phyloP scores from a whole-genome alignment of 2,113 vertebrate genomes.

The Scomber scombrus region DNA sequence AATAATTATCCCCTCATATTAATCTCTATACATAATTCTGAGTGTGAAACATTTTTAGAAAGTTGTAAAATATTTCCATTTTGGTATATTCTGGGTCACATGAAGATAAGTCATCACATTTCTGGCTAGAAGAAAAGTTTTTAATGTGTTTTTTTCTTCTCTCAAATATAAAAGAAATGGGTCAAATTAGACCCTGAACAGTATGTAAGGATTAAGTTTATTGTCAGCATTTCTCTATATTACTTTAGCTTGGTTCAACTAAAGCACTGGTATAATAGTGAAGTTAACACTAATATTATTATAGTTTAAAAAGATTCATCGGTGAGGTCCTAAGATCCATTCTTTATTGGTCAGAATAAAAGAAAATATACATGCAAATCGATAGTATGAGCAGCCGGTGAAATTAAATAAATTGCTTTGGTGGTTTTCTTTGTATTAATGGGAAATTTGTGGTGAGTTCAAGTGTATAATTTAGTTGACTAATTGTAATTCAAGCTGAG shows the following conservation, averaged over 20 bases:
- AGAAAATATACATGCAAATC: neutral
- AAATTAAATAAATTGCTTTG: neutral
- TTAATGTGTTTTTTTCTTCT: no score
- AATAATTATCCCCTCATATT: no score
- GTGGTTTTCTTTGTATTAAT: neutral
- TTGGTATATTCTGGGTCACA: no score
- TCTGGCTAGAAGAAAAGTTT: no score
- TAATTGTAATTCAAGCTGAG: slow-evolving; percentile 4
- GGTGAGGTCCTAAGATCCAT: no score
- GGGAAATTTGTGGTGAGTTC: neutral
- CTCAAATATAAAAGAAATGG: no score
- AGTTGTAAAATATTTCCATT: no score
- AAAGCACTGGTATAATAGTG: neutral
- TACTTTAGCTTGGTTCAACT: neutral
- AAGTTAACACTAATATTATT: slow-evolving; percentile 9
- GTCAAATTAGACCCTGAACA: no score
- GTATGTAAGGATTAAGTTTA: neutral
- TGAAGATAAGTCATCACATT: no score
- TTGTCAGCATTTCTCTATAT: neutral
- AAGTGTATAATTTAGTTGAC: neutral
- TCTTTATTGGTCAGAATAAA: neutral
- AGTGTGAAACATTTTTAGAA: no score
- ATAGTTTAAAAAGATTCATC: neutral
- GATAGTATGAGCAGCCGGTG: neutral
- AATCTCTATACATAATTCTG: no score